Conservation (phyloP, 2,113 vertebrate genomes). For the Clinocottus analis region DNA sequence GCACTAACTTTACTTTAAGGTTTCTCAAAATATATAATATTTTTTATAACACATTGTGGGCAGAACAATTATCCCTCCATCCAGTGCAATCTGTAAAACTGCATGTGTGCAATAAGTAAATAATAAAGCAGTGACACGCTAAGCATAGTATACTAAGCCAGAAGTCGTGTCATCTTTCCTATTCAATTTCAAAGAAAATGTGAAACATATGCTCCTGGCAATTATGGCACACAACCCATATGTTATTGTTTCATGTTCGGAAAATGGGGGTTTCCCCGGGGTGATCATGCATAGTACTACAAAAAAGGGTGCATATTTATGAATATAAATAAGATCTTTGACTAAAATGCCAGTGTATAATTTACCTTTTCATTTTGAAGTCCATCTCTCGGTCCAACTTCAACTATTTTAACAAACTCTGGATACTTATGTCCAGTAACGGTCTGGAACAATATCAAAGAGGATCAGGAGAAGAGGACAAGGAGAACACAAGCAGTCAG, state of each 20-base stretch:
- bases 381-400: conserved; percentile 96
- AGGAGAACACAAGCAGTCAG: conserved; percentile 17
- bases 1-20: neutral
- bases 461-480: neutral
- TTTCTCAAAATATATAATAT: conserved; percentile 2
- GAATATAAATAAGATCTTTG: conserved; percentile 28
- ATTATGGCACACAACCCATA: conserved; percentile 61
- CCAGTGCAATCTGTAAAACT: conserved; percentile 44
- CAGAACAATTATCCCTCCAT: conserved; percentile 32
- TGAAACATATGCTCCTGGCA: conserved; percentile 72
- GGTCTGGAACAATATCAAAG: conserved; percentile 76
- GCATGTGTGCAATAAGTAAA: conserved; percentile 50
- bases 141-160: conserved; percentile 59
- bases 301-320: conserved; percentile 23
- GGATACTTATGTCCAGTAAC: conserved; percentile 82
- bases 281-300: conserved; percentile 17
- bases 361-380: conserved; percentile 96
- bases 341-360: conserved; percentile 42
- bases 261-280: conserved; percentile 34
- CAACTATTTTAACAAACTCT: conserved; percentile 93
- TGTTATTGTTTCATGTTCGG: conserved; percentile 51
- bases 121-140: conserved; percentile 60
- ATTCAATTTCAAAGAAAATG: conserved; percentile 78
- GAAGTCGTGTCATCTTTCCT: conserved; percentile 67
- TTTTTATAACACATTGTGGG: conserved; percentile 32